These are phyloP conservation scores for Altica lythri DNA, from an alignment of 2,888 invertebrate genomes.

Conservation along the genomic window DNA sequence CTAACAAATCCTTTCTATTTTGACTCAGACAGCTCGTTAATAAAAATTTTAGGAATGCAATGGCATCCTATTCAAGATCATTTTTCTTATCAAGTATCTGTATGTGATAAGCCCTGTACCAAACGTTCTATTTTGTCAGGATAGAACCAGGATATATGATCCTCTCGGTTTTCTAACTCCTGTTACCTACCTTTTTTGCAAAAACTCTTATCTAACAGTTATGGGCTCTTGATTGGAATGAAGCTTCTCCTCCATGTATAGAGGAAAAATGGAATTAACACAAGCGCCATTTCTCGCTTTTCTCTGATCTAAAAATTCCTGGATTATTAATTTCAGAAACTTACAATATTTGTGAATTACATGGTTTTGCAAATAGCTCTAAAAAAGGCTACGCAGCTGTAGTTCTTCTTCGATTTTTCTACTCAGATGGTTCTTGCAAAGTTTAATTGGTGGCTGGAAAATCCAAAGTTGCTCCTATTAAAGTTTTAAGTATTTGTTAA, in stretches of 20 bases:
- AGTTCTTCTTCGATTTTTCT: conserved; percentile 1
- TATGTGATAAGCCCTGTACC: neutral
- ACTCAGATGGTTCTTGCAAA: neutral
- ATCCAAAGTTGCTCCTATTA: conserved; percentile 11
- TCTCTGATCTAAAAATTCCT: neutral
- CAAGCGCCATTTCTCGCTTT: neutral
- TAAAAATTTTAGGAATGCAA: conserved; percentile 12
- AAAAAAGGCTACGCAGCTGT: conserved; percentile 9
- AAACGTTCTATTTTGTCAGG: conserved; percentile 13
- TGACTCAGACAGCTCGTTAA: neutral
- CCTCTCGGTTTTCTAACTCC: conserved; percentile 6
- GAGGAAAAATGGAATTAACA: neutral
- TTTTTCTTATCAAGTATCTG: conserved; percentile 12
- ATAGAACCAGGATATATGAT: conserved; percentile 11
- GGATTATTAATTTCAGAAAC: neutral
- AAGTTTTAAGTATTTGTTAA: too few relatives aligned
- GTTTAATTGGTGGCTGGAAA: conserved; percentile 3
- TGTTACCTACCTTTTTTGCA: conserved; percentile 5
- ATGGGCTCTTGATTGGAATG: conserved; percentile 9
- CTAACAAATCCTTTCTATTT: conserved; percentile 3
- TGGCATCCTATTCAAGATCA: conserved; percentile 11
- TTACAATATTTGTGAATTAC: conserved; percentile 8
- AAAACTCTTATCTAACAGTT: conserved; percentile 8
- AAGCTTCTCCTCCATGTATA: neutral
- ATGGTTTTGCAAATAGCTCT: conserved; percentile 13